Evolutionary conservation across 2,888 invertebrate species (phyloP).

Genomic region (Hemicrepidius hirtus): DNA sequence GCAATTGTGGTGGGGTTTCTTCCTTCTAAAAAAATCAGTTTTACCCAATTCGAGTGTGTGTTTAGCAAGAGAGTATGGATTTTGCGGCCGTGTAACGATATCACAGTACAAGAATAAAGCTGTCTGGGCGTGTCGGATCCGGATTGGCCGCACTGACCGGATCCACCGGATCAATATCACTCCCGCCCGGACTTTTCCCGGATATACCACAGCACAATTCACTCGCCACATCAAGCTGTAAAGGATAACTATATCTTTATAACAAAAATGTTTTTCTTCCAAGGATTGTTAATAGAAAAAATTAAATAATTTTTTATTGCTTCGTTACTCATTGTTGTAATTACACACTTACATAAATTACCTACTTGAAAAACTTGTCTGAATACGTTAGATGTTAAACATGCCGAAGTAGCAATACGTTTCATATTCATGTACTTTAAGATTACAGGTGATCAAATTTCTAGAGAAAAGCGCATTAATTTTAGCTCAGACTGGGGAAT

Average conservation of each 20-base stretch:
- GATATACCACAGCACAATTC: conserved; percentile 64
- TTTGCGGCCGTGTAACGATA: conserved; percentile 31
- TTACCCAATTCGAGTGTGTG: conserved; percentile 14
- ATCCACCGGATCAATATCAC: conserved; percentile 71
- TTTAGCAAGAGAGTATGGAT: conserved; percentile 33
- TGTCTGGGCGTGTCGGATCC: conserved; percentile 67
- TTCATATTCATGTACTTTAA: neutral
- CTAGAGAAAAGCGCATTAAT: neutral
- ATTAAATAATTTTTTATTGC: too few relatives aligned
- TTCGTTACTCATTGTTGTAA: conserved; percentile 6
- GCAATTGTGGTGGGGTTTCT: neutral
- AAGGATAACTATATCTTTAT: conserved; percentile 26
- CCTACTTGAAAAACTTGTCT: conserved; percentile 26
- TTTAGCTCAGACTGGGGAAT: conserved; percentile 7
- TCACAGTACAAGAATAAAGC: conserved; percentile 53
- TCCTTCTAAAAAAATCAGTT: neutral
- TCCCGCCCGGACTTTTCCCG: conserved; percentile 68
- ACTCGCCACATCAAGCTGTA: conserved; percentile 49
- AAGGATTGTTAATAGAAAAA: too few relatives aligned
- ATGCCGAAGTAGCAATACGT: neutral
- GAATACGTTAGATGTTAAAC: conserved; percentile 11
- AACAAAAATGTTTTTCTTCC: neutral
- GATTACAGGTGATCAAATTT: conserved; percentile 8
- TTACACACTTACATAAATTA: too few relatives aligned
- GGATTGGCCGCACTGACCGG: conserved; percentile 69